phyloP scores from a whole-genome alignment of 53 echinoderm and acorn worm genomes.

The Echinometra lucunter region DNA sequence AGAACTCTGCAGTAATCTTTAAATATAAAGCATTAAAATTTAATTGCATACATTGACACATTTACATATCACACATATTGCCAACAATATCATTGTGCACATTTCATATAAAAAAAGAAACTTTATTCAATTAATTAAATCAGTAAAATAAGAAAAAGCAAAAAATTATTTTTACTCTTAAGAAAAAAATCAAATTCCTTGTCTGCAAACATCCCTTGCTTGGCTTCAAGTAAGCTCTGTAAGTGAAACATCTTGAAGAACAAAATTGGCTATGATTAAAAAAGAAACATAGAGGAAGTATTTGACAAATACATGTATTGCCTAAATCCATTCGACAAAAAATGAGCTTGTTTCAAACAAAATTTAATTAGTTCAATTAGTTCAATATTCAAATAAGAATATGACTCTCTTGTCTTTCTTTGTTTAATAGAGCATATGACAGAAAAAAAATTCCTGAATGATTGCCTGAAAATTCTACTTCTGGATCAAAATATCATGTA shows the following conservation, averaged over 20 bases:
- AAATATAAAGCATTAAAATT: background rate
- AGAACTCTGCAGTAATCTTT: background rate
- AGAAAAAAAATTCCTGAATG: too few relatives aligned
- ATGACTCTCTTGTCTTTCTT: too few relatives aligned
- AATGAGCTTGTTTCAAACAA: background rate
- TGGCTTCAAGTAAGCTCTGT: background rate
- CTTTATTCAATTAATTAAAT: background rate
- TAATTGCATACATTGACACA: background rate
- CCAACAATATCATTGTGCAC: background rate
- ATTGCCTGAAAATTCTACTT: too few relatives aligned
- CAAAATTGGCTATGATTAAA: background rate
- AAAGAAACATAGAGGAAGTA: background rate
- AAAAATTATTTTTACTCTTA: background rate
- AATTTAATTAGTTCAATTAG: too few relatives aligned
- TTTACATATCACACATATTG: background rate
- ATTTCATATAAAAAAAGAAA: background rate
- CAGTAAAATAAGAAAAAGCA: background rate
- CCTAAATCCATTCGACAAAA: too few relatives aligned
- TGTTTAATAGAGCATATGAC: too few relatives aligned
- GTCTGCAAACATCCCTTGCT: background rate
- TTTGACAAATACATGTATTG: too few relatives aligned
- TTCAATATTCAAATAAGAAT: too few relatives aligned
- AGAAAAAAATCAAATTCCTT: background rate
- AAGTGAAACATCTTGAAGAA: background rate
- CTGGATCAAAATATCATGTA: too few relatives aligned